phyloP scores from a whole-genome alignment of 64 coral and sea anemone genomes.

The Montipora sp. region DNA sequence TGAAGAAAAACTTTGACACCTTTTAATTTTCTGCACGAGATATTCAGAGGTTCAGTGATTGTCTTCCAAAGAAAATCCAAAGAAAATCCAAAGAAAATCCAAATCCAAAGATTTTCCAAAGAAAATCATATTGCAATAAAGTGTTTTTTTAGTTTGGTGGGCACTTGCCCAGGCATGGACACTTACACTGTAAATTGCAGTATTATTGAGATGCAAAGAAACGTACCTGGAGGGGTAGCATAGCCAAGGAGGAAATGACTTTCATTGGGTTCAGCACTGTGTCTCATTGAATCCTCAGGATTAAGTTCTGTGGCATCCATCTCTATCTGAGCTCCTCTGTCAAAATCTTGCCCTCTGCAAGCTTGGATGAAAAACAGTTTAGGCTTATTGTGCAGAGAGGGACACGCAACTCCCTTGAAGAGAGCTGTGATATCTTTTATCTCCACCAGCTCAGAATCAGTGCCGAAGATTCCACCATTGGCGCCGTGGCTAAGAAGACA shows the following conservation, averaged over 20 bases:
- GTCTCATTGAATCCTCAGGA: constrained; percentile 74
- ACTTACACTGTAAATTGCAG: no score
- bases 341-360: constrained; percentile 74
- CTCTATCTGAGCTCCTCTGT: constrained; percentile 32
- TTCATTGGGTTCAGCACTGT: constrained; percentile 95
- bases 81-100: no score
- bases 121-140: no score
- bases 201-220: neutral
- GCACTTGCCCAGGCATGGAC: no score
- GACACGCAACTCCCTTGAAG: constrained; percentile 81
- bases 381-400: constrained; percentile 68
- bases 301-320: constrained; percentile 64
- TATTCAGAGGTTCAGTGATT: no score
- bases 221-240: constrained; percentile 88
- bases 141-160: no score
- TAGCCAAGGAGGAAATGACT: constrained; percentile 92
- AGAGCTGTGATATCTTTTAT: constrained; percentile 69
- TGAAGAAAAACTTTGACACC: no score
- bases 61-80: no score
- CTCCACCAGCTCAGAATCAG: constrained; percentile 57
- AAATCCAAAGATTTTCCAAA: no score
- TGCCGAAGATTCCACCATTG: constrained; percentile 83
- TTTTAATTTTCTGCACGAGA: no score
- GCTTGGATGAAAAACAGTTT: constrained; percentile 98
- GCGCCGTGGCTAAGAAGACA: constrained; percentile 87